These are phyloP conservation scores for Propithecus deckenii DNA, from an alignment of 2,797 vertebrate species.

Conservation along the genomic window DNA sequence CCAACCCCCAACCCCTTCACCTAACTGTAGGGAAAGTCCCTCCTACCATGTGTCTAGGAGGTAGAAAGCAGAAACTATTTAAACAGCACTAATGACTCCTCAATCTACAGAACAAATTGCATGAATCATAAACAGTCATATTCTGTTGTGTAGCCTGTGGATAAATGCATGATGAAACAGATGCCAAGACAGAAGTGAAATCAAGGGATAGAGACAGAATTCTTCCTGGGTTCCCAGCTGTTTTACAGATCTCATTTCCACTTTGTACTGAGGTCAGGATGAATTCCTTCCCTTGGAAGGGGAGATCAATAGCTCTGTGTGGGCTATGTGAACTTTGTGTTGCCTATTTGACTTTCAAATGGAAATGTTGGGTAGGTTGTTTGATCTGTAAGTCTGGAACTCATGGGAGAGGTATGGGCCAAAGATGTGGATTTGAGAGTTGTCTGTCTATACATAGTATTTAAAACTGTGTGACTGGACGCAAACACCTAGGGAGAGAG, in stretches of 20 bases:
- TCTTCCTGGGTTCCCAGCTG: background rate
- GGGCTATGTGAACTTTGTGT: background rate
- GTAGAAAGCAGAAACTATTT: background rate
- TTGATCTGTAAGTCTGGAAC: background rate
- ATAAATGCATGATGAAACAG: background rate
- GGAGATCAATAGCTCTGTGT: background rate
- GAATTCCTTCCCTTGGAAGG: background rate
- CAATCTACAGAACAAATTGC: background rate
- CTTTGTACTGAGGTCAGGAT: background rate
- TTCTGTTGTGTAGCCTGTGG: background rate
- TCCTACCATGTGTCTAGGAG: background rate
- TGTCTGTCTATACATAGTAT: background rate
- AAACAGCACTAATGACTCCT: background rate
- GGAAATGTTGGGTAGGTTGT: background rate
- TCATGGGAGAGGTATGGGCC: background rate
- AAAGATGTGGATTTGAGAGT: background rate
- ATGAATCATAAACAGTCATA: background rate
- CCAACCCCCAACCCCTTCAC: background rate
- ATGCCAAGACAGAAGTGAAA: background rate
- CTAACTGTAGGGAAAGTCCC: background rate
- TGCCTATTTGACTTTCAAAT: background rate
- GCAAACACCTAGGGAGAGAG: background rate
- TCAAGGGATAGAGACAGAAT: background rate
- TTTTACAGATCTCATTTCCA: background rate
- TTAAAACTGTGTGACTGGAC: background rate